Percentiles rank a stretch among this genome's conserved stretches.
Evolutionary conservation across 2,888 invertebrate genomes (phyloP).

Genomic region (Diadegma fenestrale): DNA sequence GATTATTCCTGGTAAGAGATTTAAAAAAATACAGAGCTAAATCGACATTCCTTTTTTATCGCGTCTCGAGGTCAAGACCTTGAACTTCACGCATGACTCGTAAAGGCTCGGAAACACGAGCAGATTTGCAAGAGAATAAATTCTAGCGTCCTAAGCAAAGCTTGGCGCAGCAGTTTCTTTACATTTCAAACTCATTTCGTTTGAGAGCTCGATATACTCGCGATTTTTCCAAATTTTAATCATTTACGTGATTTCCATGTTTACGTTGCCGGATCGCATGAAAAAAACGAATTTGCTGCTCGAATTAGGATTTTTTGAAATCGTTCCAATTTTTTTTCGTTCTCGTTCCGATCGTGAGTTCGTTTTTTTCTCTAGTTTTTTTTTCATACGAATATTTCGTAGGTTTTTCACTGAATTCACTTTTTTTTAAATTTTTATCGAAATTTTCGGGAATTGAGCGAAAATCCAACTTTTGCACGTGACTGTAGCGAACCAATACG

Average conservation of each 20-base stretch:
- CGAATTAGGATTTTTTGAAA: background rate
- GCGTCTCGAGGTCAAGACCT: conserved; percentile 1
- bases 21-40: background rate
- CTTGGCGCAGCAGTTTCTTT: background rate
- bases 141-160: background rate
- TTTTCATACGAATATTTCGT: too few species aligned
- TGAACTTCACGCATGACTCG: conserved; percentile 4
- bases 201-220: background rate
- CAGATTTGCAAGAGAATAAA: background rate
- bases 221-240: background rate
- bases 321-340: background rate
- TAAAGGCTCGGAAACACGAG: background rate
- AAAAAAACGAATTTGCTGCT: background rate
- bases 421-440: too few species aligned
- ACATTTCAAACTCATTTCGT: background rate
- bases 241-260: background rate
- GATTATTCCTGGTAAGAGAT: conserved; percentile 87
- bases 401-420: too few species aligned
- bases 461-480: too few species aligned
- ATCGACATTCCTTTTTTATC: background rate
- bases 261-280: background rate
- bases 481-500: too few species aligned
- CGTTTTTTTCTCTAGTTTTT: too few species aligned
- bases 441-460: too few species aligned
- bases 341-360: too few species aligned